A percentile compares a stretch with the other conserved stretches of the same genome.
Conservation (phyloP, 1,140 invertebrate species). For the Chironomus tepperi region DNA sequence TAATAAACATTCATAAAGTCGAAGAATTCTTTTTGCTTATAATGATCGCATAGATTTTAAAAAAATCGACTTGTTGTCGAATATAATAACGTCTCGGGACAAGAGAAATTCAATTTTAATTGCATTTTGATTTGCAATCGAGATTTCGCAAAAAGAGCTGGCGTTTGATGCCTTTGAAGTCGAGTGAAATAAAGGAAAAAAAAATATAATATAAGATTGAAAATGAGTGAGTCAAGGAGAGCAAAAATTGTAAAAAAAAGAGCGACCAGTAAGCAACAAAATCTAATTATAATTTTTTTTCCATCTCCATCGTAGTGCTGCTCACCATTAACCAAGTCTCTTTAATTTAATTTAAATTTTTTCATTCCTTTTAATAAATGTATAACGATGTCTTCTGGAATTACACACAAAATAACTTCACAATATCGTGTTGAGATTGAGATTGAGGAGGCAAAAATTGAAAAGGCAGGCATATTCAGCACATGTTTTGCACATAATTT, state of each 20-base stretch:
- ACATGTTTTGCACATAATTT: slow-evolving; percentile 23
- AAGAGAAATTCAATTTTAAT: slow-evolving; percentile 13
- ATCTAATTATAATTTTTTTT: slow-evolving; percentile 23
- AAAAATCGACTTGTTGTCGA: no score
- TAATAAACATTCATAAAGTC: no score
- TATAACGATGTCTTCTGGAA: neutral
- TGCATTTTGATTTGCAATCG: slow-evolving; percentile 15
- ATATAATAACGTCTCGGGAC: neutral
- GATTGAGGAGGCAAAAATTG: neutral
- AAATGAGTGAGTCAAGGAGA: neutral
- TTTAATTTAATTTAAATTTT: slow-evolving; percentile 18
- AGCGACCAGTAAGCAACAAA: neutral
- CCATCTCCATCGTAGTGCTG: neutral
- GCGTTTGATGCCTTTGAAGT: neutral
- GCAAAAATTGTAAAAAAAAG: neutral
- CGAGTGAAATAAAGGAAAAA: no score
- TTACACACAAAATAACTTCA: slow-evolving; percentile 9
- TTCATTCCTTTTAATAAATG: neutral
- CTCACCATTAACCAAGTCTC: neutral
- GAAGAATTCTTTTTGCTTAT: no score
- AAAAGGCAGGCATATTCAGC: neutral
- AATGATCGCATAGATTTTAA: no score
- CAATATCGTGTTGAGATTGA: neutral
- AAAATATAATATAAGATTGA: no score
- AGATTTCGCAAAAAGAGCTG: neutral